These are phyloP conservation scores for Allolobophora icterica DNA, from an alignment of 2,888 invertebrate species.

Conservation along the genomic window DNA sequence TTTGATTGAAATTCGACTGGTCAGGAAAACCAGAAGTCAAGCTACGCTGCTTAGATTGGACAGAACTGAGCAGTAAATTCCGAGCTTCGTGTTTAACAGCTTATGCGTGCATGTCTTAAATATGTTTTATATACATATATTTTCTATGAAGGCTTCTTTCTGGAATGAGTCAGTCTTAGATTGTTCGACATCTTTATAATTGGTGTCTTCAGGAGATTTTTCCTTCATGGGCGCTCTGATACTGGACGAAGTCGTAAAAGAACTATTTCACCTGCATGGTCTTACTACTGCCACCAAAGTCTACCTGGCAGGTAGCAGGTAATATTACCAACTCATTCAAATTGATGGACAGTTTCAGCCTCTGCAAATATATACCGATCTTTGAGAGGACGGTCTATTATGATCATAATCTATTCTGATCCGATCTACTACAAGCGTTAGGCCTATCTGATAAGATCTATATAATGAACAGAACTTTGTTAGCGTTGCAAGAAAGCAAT, in stretches of 20 bases:
- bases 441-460: no score
- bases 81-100: background rate
- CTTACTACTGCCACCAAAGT: slow-evolving; percentile 72
- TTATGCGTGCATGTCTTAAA: background rate
- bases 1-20: background rate
- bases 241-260: slow-evolving; percentile 76
- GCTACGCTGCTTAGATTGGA: background rate
- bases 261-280: slow-evolving; percentile 72
- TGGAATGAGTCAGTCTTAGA: background rate
- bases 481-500: no score
- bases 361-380: background rate
- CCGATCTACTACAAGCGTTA: no score
- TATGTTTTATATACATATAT: background rate
- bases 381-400: background rate
- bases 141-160: background rate
- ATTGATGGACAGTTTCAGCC: background rate
- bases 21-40: background rate
- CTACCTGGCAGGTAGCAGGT: slow-evolving; percentile 73
- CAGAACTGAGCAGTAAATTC: no score
- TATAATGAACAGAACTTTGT: no score
- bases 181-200: background rate
- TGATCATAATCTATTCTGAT: no score
- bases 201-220: slow-evolving; percentile 70
- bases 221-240: slow-evolving; percentile 87
- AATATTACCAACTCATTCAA: slow-evolving; percentile 6